Evolutionary conservation across 2,797 vertebrate species (phyloP).

Genomic region (Spatula versicolor): DNA sequence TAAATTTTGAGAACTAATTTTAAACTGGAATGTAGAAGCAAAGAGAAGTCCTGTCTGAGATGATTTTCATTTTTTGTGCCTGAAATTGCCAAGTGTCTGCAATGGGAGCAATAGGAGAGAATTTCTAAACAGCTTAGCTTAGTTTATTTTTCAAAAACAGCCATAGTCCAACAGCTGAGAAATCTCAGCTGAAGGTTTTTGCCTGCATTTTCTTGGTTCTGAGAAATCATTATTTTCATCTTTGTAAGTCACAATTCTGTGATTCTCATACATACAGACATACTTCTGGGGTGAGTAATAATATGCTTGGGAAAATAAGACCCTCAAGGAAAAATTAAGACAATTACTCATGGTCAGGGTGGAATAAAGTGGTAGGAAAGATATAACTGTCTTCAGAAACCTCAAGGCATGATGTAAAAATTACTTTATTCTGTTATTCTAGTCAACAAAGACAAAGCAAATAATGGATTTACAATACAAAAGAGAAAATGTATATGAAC

Average conservation of each 20-base stretch:
- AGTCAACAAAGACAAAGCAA: constrained; percentile 25
- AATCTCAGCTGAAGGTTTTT: background rate
- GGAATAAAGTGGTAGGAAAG: background rate
- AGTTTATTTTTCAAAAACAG: background rate
- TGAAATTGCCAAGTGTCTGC: constrained; percentile 1
- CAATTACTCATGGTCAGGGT: constrained; percentile 6
- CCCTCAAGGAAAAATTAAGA: constrained; percentile 20
- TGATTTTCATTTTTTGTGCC: background rate
- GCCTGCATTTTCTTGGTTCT: background rate
- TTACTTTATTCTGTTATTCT: background rate
- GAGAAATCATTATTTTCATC: background rate
- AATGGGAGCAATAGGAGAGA: background rate
- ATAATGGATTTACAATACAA: background rate
- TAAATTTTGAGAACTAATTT: constrained; percentile 42
- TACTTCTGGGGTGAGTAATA: constrained; percentile 15
- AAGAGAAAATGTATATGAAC: background rate
- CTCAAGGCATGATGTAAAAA: constrained; percentile 18
- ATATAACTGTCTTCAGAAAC: background rate
- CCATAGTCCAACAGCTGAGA: background rate
- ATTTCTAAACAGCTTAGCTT: background rate
- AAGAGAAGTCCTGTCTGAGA: background rate
- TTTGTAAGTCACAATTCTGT: background rate
- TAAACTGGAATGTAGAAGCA: constrained; percentile 23
- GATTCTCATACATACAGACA: background rate
- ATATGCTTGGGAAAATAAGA: constrained; percentile 6